Conservation (phyloP, 2,113 vertebrate genomes). For the Oncorhynchus keta region DNA sequence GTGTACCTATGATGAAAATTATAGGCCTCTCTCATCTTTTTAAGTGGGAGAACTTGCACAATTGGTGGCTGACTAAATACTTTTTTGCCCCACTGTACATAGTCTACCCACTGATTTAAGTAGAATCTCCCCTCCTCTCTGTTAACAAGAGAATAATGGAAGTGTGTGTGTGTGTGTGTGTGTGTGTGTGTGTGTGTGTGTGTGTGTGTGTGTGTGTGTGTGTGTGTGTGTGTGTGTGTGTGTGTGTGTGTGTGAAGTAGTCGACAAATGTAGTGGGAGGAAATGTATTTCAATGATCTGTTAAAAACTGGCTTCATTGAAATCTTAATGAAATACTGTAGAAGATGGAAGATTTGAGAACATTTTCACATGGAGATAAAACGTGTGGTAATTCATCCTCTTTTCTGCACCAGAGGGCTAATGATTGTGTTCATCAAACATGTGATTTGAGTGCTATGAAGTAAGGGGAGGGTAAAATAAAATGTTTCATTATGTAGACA, state of each 20-base stretch:
- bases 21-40: no score
- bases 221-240: no score
- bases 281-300: slow-evolving; percentile 12
- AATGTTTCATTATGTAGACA: slow-evolving; percentile 34
- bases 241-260: background rate
- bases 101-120: slow-evolving; percentile 11
- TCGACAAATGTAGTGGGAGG: background rate
- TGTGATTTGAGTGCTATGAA: background rate
- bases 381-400: slow-evolving; percentile 35
- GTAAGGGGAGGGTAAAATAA: slow-evolving; percentile 19
- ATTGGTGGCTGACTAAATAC: no score
- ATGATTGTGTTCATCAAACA: slow-evolving; percentile 25
- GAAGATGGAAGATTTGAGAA: background rate
- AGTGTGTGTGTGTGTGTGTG: no score
- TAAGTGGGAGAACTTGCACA: no score
- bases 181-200: no score
- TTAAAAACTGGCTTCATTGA: slow-evolving; percentile 7
- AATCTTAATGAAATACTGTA: slow-evolving; percentile 6
- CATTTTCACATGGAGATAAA: slow-evolving; percentile 18
- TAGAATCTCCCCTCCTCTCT: background rate
- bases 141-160: background rate
- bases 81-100: no score
- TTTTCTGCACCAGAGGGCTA: slow-evolving; percentile 11
- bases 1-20: no score
- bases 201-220: no score